Conservation (phyloP, 2,797 vertebrate genomes). For the Oophaga sylvatica region DNA sequence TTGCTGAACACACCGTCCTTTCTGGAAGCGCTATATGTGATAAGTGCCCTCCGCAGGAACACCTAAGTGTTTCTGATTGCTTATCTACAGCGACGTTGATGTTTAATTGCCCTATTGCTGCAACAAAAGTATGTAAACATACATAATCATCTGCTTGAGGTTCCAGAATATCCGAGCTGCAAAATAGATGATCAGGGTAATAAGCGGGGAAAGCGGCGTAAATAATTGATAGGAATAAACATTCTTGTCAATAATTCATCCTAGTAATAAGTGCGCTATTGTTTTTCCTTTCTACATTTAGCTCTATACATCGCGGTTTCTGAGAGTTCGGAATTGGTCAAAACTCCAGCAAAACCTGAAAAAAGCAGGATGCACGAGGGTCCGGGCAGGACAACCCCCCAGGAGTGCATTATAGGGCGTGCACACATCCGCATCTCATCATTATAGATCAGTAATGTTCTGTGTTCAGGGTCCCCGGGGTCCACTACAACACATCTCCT, state of each 20-base stretch:
- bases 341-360: background rate
- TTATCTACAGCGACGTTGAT: background rate
- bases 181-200: slow-evolving; percentile 26
- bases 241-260: slow-evolving; percentile 50
- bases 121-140: slow-evolving; percentile 37
- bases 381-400: background rate
- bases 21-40: background rate
- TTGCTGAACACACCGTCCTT: background rate
- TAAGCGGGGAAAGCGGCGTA: slow-evolving; percentile 26
- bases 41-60: slow-evolving; percentile 10
- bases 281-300: slow-evolving; percentile 39
- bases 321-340: background rate
- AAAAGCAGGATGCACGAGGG: background rate
- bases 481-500: too few species aligned
- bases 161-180: slow-evolving; percentile 21
- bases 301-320: background rate
- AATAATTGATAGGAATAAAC: slow-evolving; percentile 58
- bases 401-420: background rate
- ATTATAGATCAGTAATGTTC: too few species aligned
- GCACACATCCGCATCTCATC: too few species aligned
- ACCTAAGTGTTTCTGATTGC: slow-evolving; percentile 43
- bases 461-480: too few species aligned
- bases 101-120: slow-evolving; percentile 43
- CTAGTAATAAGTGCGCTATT: slow-evolving; percentile 28
- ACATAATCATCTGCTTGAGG: slow-evolving; percentile 5